Evolutionary conservation across 2,888 invertebrate genomes (phyloP).

Genomic region (Sinodicranocentrus sp.): DNA sequence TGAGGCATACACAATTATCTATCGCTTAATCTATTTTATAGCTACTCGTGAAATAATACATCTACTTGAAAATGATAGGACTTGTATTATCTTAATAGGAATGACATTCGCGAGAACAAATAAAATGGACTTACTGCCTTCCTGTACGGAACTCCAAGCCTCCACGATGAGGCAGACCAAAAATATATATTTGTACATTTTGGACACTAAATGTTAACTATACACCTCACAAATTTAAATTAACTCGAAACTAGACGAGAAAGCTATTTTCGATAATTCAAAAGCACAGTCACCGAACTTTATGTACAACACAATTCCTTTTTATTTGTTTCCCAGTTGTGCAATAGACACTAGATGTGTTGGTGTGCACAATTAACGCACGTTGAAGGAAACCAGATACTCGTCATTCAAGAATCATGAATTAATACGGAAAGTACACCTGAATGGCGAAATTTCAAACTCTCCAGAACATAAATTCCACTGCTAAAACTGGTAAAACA

Average conservation of each 20-base stretch:
- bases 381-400: neutral
- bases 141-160: constrained; percentile 72
- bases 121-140: constrained; percentile 60
- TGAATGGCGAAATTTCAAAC: too few species aligned
- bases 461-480: too few species aligned
- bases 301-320: neutral
- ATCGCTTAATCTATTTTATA: too few species aligned
- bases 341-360: neutral
- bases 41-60: too few species aligned
- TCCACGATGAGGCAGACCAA: constrained; percentile 72
- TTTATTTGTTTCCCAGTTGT: neutral
- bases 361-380: neutral
- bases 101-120: too few species aligned
- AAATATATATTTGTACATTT: constrained; percentile 68
- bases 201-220: constrained; percentile 51
- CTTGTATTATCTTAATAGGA: too few species aligned
- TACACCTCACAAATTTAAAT: constrained; percentile 38
- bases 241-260: neutral
- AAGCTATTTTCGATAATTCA: neutral
- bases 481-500: too few species aligned
- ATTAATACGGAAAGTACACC: too few species aligned
- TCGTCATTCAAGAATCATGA: too few species aligned
- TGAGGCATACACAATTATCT: too few species aligned
- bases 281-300: neutral
- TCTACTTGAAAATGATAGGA: too few species aligned